Conservation (phyloP, 1,140 invertebrate species). For the Vollenhovia emeryi region DNA sequence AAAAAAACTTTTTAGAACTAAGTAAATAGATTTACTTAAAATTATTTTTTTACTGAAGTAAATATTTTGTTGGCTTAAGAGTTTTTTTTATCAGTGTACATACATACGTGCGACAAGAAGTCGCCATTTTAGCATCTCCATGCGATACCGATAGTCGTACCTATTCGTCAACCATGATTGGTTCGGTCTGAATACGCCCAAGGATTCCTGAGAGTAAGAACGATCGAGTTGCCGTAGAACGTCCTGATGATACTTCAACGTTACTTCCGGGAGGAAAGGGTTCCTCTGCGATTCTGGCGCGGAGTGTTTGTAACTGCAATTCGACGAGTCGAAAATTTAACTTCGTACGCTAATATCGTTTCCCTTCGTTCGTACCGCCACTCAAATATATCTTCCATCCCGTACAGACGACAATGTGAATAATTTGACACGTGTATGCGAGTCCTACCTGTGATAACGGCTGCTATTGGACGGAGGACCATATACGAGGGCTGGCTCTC, state of each 20-base stretch:
- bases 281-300: conserved; percentile 51
- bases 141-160: conserved; percentile 63
- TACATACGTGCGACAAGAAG: background rate
- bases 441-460: conserved; percentile 61
- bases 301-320: conserved; percentile 67
- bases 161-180: conserved; percentile 76
- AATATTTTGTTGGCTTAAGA: no score
- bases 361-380: background rate
- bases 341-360: background rate
- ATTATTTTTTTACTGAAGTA: no score
- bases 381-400: background rate
- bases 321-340: background rate
- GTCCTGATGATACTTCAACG: conserved; percentile 39
- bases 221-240: conserved; percentile 33
- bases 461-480: conserved; percentile 71
- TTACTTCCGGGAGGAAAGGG: conserved; percentile 54
- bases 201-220: conserved; percentile 40
- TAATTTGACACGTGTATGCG: background rate
- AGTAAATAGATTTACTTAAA: no score
- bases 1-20: no score
- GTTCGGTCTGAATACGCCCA: conserved; percentile 59
- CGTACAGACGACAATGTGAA: background rate
- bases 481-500: conserved; percentile 71
- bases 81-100: no score
- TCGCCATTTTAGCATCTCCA: no score